phyloP scores from a whole-genome alignment of 1,140 invertebrate species.

The Bombus affinis region DNA sequence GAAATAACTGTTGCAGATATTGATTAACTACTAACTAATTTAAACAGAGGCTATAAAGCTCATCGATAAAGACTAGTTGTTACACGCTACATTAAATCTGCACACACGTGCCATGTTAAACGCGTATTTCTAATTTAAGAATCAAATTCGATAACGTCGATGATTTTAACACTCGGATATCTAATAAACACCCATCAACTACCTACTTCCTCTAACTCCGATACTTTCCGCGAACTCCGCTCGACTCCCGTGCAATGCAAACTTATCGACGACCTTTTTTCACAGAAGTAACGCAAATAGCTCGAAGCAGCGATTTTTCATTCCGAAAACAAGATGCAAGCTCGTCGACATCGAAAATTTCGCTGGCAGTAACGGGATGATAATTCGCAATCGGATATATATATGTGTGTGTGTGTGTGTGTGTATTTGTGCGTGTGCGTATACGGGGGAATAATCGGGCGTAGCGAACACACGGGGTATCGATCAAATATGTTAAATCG shows the following conservation, averaged over 20 bases:
- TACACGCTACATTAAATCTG: too few relatives aligned
- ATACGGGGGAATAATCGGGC: constrained; percentile 36
- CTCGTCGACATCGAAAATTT: constrained; percentile 6
- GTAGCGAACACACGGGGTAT: constrained; percentile 2
- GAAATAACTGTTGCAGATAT: too few relatives aligned
- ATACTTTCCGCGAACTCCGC: neutral
- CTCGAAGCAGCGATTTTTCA: neutral
- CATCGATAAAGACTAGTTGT: too few relatives aligned
- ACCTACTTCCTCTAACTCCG: neutral
- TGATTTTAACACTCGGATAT: neutral
- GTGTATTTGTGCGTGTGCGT: neutral
- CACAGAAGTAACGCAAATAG: neutral
- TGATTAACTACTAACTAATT: too few relatives aligned
- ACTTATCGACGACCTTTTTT: neutral
- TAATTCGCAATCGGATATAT: constrained; percentile 2
- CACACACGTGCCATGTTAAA: too few relatives aligned
- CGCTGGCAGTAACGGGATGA: constrained; percentile 6
- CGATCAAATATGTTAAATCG: constrained; percentile 57
- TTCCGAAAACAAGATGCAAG: neutral
- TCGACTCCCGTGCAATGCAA: neutral
- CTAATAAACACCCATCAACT: neutral
- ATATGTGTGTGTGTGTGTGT: neutral
- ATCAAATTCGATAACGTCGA: neutral
- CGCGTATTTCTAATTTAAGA: too few relatives aligned
- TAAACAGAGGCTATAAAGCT: too few relatives aligned